Base-by-base conservation (phyloP, 1,140 invertebrate genomes). In the Rhopalosiphum maidis region DNA sequence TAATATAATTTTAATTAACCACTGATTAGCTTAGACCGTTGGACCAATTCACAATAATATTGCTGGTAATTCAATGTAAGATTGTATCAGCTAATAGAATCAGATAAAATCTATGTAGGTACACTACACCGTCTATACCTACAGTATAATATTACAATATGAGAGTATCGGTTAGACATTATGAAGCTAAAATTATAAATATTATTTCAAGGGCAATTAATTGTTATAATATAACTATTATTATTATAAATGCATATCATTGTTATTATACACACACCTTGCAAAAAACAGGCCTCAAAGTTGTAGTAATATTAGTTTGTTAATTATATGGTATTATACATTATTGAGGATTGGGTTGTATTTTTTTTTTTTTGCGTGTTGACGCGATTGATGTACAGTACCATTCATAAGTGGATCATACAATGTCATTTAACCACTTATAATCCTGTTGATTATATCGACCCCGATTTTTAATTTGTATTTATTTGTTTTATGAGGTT, bases 381-480 rank as follows among this genome's bases (percentile, higher is more conserved):
- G 35, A 89, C 35, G 7, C 48, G 46, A 51, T 54, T 86, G n/a
- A 54, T 37, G 48, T 8, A 54, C 87, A 35, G n/a, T 55, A 54
- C 51, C n/a, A 30, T 37, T 25, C 22, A 51, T 89, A 89, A 51
- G 87, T 89, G n/a, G 48, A 54, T 54, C 87, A 89, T 89, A 54
- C 87, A 89, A 51, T 89, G 48, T n/a, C n/a, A 54, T 89, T 54
- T 89, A 54, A 23, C 18, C 87, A 89, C 87, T 89, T 89, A 30
- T 89, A 54, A 23, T 88, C 46, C 46, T 37, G 46, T 89, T 54
- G 46, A 89, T 89, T 89, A 54, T 54, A 35, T 89, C 88, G 88
- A 89, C 88, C 51, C 48, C 88, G 48, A 89, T 89, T 55, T 88
- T 88, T n/a, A 88, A 88, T 88, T 88, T 35, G 30, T 88, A 21